These are phyloP conservation scores for Oscheius myriophilus DNA, from an alignment of 2,888 invertebrate genomes.

Conservation along the genomic window DNA sequence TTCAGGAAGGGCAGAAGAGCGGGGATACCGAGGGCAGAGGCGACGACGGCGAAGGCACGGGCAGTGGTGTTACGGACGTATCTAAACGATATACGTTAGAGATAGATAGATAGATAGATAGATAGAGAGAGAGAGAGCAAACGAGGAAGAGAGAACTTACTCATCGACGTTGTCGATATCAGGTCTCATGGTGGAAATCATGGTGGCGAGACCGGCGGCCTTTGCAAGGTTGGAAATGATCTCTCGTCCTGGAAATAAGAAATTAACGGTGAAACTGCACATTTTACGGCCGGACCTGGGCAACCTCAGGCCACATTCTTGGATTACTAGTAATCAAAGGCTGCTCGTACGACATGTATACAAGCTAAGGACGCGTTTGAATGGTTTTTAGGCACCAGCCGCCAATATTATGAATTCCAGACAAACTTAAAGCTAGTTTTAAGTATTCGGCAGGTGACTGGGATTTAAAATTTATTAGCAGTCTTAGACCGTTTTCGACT, in stretches of 20 bases:
- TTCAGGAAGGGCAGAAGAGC: slow-evolving; percentile 93
- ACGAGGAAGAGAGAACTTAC: slow-evolving; percentile 31
- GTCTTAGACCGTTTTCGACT: no score
- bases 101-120: neutral
- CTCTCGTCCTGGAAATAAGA: slow-evolving; percentile 79
- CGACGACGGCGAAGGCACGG: slow-evolving; percentile 98
- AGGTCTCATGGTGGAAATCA: slow-evolving; percentile 99
- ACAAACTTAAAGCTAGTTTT: no score
- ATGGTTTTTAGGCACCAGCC: no score
- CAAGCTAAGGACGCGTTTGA: no score
- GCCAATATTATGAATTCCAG: no score
- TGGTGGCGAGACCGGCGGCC: slow-evolving; percentile 97
- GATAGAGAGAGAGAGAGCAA: neutral
- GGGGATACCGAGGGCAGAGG: slow-evolving; percentile 97
- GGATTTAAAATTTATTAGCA: no score
- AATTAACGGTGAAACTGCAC: no score
- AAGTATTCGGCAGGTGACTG: no score
- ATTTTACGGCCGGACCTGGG: no score
- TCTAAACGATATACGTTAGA: slow-evolving; percentile 33
- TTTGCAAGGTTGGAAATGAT: slow-evolving; percentile 96
- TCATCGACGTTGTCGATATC: slow-evolving; percentile 91
- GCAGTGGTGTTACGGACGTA: slow-evolving; percentile 99
- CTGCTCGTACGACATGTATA: no score
- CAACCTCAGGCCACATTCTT: no score
- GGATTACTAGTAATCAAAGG: no score